Conservation (phyloP, 2,888 invertebrate genomes). For the Tiliacea aurago region DNA sequence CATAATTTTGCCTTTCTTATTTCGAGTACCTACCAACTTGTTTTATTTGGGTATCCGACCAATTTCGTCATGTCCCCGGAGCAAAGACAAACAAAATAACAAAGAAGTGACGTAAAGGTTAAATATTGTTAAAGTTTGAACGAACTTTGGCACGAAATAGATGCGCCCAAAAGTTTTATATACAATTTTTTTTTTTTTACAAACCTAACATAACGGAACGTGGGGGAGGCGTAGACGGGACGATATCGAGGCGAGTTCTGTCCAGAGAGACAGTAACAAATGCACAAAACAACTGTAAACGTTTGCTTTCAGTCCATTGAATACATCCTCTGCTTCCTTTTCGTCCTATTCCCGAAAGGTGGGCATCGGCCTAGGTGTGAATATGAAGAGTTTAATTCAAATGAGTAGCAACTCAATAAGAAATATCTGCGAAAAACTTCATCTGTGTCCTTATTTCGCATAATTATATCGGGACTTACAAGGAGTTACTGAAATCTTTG, state of each 20-base stretch:
- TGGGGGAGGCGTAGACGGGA: not conserved
- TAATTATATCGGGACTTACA: not conserved
- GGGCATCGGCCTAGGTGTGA: conserved; percentile 7
- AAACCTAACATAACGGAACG: conserved; percentile 13
- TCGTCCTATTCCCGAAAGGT: not conserved
- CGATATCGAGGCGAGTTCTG: conserved; percentile 23
- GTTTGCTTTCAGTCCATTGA: conserved; percentile 39
- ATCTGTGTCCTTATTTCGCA: not conserved
- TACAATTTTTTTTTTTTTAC: too few relatives aligned
- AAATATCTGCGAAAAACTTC: not conserved
- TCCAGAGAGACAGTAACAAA: conserved; percentile 35
- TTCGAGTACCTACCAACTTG: conserved; percentile 6
- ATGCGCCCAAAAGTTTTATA: conserved; percentile 51
- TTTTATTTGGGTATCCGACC: conserved; percentile 58
- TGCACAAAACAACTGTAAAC: conserved; percentile 42
- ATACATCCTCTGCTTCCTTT: conserved; percentile 27
- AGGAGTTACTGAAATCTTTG: not conserved
- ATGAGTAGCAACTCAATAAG: not conserved
- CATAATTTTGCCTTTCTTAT: conserved; percentile 45
- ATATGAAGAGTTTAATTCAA: not conserved
- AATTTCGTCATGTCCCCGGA: conserved; percentile 65
- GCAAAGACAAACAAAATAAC: conserved; percentile 67
- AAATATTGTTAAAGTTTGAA: conserved; percentile 82
- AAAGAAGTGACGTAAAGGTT: conserved; percentile 77
- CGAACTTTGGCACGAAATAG: conserved; percentile 54